Base-by-base conservation (phyloP, 1,140 invertebrate genomes). In the Sycophaga agraensis region DNA sequence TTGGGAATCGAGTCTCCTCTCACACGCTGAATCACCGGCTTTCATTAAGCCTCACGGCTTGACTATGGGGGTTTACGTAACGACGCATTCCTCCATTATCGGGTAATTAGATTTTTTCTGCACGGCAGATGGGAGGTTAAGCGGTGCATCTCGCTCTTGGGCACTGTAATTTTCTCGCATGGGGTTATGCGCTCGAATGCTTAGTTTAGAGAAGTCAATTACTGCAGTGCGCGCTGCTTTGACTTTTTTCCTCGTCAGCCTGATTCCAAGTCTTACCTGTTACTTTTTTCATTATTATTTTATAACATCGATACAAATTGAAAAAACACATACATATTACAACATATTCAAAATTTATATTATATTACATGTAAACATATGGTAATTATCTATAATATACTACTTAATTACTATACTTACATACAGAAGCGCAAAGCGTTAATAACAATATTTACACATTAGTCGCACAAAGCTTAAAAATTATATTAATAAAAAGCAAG, bases 401-500 rank as follows among this genome's bases (percentile, higher is more conserved):
- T 7, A 42, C 31, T 17, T 21, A 19, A 26, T 19, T 19, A 31
- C 14, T 24, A 31, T 34, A 22, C 22, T 17, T 17, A 34, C 19
- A 24, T 37, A 37, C 43, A 45, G 26, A 56, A 57, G 45, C 46
- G 16, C 2, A 40, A 49, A 40, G 56, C 46, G 19, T 1, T n/a
- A 40, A 26, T 5, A 39, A 49, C n/a, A 8, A 40, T 11, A 40
- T 17, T 4, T 37, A 26, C 19, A 45, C 22, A 28, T 35, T n/a
- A 28, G 26, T 24, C 34, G 28, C 31, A 19, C 19, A 49, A 59
- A 59, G 56, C 56, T 26, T n/a, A 14, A 40, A 59, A 59, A 53
- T 60, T 8, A 60, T 60, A 53, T 8, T 31, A 31, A 51, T 53
- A 49, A 35, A 60, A 57, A 59, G 66, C 66, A 50, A 64, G 14